Evolutionary conservation across 2,888 invertebrate genomes (phyloP), one percentile per base, ranked within the genome.

Genomic region (Heteromurus nitidus): DNA sequence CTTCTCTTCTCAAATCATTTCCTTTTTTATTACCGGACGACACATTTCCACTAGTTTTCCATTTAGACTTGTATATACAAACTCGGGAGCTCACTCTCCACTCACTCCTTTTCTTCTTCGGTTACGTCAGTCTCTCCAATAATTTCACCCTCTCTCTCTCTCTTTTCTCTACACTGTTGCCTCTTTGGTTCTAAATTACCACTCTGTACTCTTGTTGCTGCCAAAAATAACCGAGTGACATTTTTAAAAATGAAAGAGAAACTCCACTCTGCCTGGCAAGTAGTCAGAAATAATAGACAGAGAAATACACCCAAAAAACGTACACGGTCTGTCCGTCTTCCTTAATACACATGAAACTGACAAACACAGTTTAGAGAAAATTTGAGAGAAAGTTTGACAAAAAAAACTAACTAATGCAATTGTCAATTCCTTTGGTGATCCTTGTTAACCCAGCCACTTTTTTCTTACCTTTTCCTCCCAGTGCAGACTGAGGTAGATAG

Each of bases 1-100:
- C 77, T 79, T 79, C 62, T 64, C 53, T 30, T 50, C 60, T 74
- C 53, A 65, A 74, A 74, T 76, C 75, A 68, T 76, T 76, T 68
- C 75, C 67, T 76, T 76, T 74, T 70, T 75, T 76, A 76, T 60
- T 76, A 67, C 67, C 75, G 75, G 75, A 76, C 75, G 75, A 76
- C 75, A 76, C 75, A 68, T 76, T 76, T 76, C 58, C 47, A 67
- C 67, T 44, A 68, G 58, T 68, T 67, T 74, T 67, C 75, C 44
- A 44, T 22, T 44, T 55, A 30, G 18, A 18, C 47, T 50, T 50
- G 26, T 50, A 58, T 42, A 42, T 72, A 42, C 26, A 53, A 16
- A 22, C 24, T 55, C 24, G 20, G 7, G 3, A 9, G 26, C 20
- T 64, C 22, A 50, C 28, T 67, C 44, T 30, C 26, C 24, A 18